phyloP scores from a whole-genome alignment of 2,113 vertebrate species.

The Cyanoliseus patagonus region DNA sequence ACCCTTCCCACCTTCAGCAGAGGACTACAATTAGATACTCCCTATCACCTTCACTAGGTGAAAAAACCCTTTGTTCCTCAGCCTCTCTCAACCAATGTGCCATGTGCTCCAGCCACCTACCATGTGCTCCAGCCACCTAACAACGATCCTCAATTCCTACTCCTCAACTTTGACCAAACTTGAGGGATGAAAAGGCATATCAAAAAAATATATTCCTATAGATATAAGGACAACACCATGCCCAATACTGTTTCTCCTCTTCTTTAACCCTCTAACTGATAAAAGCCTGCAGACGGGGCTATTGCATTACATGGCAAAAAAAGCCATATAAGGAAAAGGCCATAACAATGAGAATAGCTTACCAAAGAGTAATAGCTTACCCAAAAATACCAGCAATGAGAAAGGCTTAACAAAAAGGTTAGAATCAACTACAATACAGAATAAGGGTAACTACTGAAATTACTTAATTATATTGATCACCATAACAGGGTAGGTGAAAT shows the following conservation, averaged over 20 bases:
- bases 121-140: not conserved
- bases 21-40: not conserved
- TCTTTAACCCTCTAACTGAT: not conserved
- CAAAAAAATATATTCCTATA: not conserved
- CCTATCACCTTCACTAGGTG: no score
- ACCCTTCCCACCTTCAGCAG: fast-evolving
- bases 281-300: not conserved
- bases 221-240: not conserved
- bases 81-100: not conserved
- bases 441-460: not conserved
- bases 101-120: not conserved
- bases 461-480: not conserved
- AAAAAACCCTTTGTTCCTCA: not conserved
- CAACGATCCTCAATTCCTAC: not conserved
- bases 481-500: fast-evolving
- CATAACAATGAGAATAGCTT: fast-evolving
- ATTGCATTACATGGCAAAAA: not conserved
- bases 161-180: not conserved
- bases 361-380: not conserved
- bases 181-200: not conserved
- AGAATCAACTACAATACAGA: not conserved
- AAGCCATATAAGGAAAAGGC: not conserved
- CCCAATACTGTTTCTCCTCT: not conserved
- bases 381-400: not conserved
- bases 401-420: not conserved